Evolutionary conservation across 2,888 invertebrate genomes (phyloP).

Genomic region (Monochamus alternatus): DNA sequence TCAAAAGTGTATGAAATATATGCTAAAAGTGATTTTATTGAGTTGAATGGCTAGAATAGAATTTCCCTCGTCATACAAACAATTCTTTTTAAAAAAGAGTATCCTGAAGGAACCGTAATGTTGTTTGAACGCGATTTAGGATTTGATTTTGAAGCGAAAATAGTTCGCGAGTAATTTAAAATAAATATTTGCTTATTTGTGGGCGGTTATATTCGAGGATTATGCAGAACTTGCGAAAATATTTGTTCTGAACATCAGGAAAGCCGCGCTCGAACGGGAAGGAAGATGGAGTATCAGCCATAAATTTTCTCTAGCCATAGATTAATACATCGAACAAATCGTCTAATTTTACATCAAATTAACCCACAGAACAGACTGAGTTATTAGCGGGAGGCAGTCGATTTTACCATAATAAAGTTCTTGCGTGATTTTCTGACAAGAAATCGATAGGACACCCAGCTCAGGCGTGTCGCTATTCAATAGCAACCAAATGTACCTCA

Average conservation of each 20-base stretch:
- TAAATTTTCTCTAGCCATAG: slow-evolving; percentile 13
- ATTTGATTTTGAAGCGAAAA: no score
- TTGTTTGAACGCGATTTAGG: no score
- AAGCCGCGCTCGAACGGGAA: background rate
- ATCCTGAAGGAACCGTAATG: no score
- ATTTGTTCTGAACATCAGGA: background rate
- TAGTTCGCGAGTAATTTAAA: background rate
- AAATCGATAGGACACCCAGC: slow-evolving; percentile 42
- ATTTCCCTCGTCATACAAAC: no score
- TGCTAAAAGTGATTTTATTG: no score
- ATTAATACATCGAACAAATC: slow-evolving; percentile 39
- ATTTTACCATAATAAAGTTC: slow-evolving; percentile 45
- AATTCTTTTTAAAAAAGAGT: no score
- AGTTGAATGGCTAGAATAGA: no score
- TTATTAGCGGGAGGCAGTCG: slow-evolving; percentile 46
- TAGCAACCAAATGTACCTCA: slow-evolving; percentile 21
- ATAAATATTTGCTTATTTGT: background rate
- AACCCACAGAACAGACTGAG: slow-evolving; percentile 43
- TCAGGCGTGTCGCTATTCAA: slow-evolving; percentile 38
- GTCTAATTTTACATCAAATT: slow-evolving; percentile 47
- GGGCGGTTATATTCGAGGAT: background rate
- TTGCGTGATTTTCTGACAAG: slow-evolving; percentile 49
- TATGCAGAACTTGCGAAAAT: background rate
- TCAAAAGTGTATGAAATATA: no score
- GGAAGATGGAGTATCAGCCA: background rate